phyloP scores from a whole-genome alignment of 1,140 invertebrate genomes.

The Hermetia illucens region DNA sequence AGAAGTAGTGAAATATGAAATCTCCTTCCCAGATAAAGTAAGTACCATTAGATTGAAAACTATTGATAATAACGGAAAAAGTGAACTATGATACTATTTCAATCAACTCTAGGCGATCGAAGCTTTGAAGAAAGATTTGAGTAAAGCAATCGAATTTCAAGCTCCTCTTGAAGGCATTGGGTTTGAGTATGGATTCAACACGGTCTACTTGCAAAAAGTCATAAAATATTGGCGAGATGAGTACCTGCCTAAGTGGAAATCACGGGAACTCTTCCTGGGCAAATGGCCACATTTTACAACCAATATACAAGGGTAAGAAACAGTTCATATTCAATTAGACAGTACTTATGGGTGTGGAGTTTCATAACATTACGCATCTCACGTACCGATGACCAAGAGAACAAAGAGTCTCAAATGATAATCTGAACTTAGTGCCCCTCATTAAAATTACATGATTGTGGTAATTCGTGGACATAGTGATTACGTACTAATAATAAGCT shows the following conservation, averaged over 20 bases:
- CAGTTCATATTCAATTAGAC: not conserved
- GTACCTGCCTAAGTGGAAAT: conserved; percentile 52
- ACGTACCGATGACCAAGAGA: too few species aligned
- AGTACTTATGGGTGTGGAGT: not conserved
- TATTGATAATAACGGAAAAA: too few species aligned
- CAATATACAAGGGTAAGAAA: conserved; percentile 43
- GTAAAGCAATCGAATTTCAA: conserved; percentile 11
- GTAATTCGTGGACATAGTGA: too few species aligned
- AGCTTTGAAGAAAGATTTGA: conserved; percentile 13
- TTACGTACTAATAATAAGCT: too few species aligned
- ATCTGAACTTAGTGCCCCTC: too few species aligned
- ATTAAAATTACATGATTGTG: too few species aligned
- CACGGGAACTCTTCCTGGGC: conserved; percentile 54
- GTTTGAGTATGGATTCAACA: conserved; percentile 72
- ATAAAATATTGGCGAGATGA: conserved; percentile 54
- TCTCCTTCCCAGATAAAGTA: not conserved
- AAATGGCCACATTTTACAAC: conserved; percentile 59
- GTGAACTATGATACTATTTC: too few species aligned
- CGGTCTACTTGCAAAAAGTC: conserved; percentile 46
- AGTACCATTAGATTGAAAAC: too few species aligned
- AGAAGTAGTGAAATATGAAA: conserved; percentile 5
- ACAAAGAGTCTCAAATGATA: too few species aligned
- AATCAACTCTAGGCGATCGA: conserved; percentile 22
- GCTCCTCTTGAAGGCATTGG: conserved; percentile 46
- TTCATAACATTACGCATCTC: too few species aligned